These are phyloP conservation scores for Amazona finschi DNA, from an alignment of 2,797 vertebrate species.

Conservation along the genomic window DNA sequence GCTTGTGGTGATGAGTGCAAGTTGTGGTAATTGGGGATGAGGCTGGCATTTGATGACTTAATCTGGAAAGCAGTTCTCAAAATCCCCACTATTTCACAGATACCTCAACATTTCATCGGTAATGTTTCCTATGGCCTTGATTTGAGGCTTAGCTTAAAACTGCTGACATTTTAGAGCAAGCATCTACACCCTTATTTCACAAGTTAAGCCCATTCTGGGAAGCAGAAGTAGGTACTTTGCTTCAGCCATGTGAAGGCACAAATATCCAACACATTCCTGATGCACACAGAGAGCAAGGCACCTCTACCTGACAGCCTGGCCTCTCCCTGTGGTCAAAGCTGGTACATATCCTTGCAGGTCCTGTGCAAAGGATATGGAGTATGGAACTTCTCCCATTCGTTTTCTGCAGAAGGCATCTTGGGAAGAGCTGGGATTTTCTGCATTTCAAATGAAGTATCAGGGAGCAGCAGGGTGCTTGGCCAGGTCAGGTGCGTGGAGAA, in stretches of 20 bases:
- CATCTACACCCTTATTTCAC: neutral
- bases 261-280: neutral
- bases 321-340: neutral
- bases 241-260: neutral
- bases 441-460: neutral
- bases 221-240: neutral
- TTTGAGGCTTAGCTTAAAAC: neutral
- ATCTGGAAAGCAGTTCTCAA: neutral
- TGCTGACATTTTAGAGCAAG: neutral
- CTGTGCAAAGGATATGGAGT: accelerated
- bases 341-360: neutral
- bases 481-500: neutral
- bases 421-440: neutral
- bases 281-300: neutral
- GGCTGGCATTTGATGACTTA: neutral
- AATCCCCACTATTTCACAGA: neutral
- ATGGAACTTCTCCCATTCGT: neutral
- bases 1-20: neutral
- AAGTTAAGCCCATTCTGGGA: neutral
- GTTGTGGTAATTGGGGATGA: neutral
- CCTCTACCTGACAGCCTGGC: neutral
- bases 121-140: neutral
- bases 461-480: neutral
- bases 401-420: neutral
- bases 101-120: neutral